Evolutionary conservation across 2,113 vertebrate species (phyloP).

Genomic region (Pholis gunnellus): DNA sequence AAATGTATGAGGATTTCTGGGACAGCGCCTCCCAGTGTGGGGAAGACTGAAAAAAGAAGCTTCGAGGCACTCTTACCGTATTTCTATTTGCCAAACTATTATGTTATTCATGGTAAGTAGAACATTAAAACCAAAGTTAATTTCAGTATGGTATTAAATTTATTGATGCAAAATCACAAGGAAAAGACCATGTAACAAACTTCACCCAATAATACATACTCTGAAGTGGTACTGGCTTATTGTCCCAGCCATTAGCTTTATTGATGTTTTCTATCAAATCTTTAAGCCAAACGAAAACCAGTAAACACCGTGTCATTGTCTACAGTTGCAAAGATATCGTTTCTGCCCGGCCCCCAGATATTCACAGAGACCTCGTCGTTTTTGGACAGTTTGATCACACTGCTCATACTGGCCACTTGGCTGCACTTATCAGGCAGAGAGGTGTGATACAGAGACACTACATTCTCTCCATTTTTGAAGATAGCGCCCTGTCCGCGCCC

Average conservation of each 20-base stretch:
- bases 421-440: constrained; percentile 51
- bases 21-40: constrained; percentile 34
- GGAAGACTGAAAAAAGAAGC: constrained; percentile 3
- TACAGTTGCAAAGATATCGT: constrained; percentile 57
- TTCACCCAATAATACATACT: neutral
- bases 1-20: accelerated
- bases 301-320: constrained; percentile 68
- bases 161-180: constrained; percentile 2
- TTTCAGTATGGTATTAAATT: neutral
- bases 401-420: constrained; percentile 62
- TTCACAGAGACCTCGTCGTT: constrained; percentile 47
- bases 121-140: neutral
- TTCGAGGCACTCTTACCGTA: neutral
- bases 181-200: neutral
- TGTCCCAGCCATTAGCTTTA: neutral
- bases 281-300: constrained; percentile 44
- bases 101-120: neutral
- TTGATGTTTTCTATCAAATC: neutral
- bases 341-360: constrained; percentile 36
- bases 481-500: constrained; percentile 53
- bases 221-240: neutral
- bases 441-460: constrained; percentile 61
- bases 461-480: constrained; percentile 68
- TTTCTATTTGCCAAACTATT: neutral
- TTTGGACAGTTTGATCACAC: constrained; percentile 45